Evolutionary conservation across 1,140 invertebrate species (phyloP), one percentile per base, ranked within the genome.

Genomic region (Papilio aristodemus): DNA sequence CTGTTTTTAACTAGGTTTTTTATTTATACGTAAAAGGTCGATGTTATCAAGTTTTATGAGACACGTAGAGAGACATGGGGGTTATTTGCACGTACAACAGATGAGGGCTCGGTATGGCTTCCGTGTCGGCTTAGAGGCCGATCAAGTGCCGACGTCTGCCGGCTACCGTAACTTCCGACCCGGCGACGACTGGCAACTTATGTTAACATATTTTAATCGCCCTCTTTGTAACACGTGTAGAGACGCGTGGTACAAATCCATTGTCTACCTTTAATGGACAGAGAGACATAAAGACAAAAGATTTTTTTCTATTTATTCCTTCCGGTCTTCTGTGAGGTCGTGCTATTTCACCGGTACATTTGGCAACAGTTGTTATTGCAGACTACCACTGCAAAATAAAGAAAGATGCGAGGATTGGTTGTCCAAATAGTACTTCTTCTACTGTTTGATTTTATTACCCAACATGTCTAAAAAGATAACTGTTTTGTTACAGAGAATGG

Each of bases 401-500:
- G n/a, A n/a, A n/a, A n/a, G n/a, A n/a, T n/a, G n/a, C n/a, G n/a
- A n/a, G n/a, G n/a, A n/a, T n/a, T n/a, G n/a, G n/a, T n/a, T n/a
- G n/a, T n/a, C n/a, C n/a, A n/a, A n/a, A n/a, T n/a, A n/a, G n/a
- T n/a, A n/a, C n/a, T n/a, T n/a, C n/a, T n/a, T n/a, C n/a, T n/a
- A n/a, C n/a, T n/a, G n/a, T n/a, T n/a, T n/a, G n/a, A n/a, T n/a
- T n/a, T n/a, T n/a, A n/a, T n/a, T n/a, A n/a, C n/a, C n/a, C n/a
- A n/a, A n/a, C n/a, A n/a, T n/a, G n/a, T 54, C 11, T 54, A 25
- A 54, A 54, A 22, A 22, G 4, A 13, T 2, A 13, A 43, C 72
- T 73, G 76, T 74, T 81, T 85, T 86, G 76, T 93, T n/a, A 71
- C 93, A 97, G 96, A 97, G 92, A 97, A 96, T 93, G 96, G 96